Evolutionary conservation across 2,888 invertebrate genomes (phyloP).

Genomic region (Eilema sororculum): DNA sequence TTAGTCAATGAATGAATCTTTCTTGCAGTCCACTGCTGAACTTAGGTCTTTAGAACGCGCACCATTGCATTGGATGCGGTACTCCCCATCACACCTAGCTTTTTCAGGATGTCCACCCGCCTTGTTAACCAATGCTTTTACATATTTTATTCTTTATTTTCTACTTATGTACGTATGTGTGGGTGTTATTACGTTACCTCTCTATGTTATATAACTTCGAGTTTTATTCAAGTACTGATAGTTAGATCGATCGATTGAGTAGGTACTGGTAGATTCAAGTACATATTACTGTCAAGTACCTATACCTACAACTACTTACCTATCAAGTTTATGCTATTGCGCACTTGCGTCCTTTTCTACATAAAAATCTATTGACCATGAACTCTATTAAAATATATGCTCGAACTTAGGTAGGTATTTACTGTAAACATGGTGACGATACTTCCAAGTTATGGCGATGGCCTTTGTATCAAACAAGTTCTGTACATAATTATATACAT

Average conservation of each 20-base stretch:
- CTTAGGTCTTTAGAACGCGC: not conserved
- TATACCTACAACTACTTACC: not conserved
- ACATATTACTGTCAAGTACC: not conserved
- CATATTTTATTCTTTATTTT: too few relatives aligned
- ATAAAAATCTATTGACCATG: constrained; percentile 2
- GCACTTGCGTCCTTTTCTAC: not conserved
- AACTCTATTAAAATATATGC: not conserved
- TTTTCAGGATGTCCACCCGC: too few relatives aligned
- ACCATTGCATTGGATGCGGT: too few relatives aligned
- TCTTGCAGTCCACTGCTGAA: not conserved
- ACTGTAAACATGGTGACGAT: constrained; percentile 2
- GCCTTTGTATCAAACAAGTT: constrained; percentile 5
- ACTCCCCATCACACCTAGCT: too few relatives aligned
- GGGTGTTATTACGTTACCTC: too few relatives aligned
- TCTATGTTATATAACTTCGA: not conserved
- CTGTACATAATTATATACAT: constrained; percentile 6
- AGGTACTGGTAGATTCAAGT: not conserved
- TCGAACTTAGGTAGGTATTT: constrained; percentile 1
- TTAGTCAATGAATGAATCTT: too few relatives aligned
- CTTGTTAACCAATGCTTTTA: too few relatives aligned
- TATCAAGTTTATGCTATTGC: not conserved
- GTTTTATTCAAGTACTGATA: too few relatives aligned
- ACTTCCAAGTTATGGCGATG: not conserved
- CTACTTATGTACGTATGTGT: too few relatives aligned
- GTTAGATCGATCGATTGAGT: too few relatives aligned